Evolutionary conservation across 2,113 vertebrate genomes (phyloP), one percentile per base, ranked within the genome.

Genomic region (Ginglymostoma cirratum): DNA sequence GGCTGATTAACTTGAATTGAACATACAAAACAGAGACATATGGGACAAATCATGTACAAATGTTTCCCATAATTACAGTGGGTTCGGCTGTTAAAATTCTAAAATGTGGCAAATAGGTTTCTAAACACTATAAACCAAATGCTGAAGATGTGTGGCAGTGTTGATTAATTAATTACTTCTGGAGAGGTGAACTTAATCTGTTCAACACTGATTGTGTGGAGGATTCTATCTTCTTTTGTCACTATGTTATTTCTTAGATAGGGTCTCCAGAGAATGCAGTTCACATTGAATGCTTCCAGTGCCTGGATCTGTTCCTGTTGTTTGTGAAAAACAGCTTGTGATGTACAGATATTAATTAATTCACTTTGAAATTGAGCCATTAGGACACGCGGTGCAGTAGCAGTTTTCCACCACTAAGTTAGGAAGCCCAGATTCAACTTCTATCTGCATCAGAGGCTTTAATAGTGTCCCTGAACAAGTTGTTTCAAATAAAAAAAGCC

Each of bases 1-100:
- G 24, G 34, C 23, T 70, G 42, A 34, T 70, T 70, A 72, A 95
- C 72, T 95, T 95, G 72, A 72, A 72, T 95, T 95, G 10, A 95
- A 70, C 42, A 52, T 95, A 45, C 42, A 72, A 70, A 72, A 52
- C 69, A 38, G 67, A 48, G 42, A 95, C 45, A 48, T 17, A 19
- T 48, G 24, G 69, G 69, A 52, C 69, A 72, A 95, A 95, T 61
- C 8, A 19, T 45, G 19, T 72, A 48, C 67, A 48, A 72, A 76
- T 48, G 3, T 76, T 95, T 95, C 3, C 23, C 27, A 34, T 52
- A 76, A 72, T 72, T 76, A 76, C 42, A 52, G 38, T 5, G 24
- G 10, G 69, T 30, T 48, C 27, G n/a, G 65, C 65, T 70, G 92
- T 45, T 94, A 45, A 67, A 94, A 42, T 7, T 27, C 65, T 34